Evolutionary conservation across 1,140 invertebrate genomes (phyloP).

Genomic region (Propsilocerus akamusi): DNA sequence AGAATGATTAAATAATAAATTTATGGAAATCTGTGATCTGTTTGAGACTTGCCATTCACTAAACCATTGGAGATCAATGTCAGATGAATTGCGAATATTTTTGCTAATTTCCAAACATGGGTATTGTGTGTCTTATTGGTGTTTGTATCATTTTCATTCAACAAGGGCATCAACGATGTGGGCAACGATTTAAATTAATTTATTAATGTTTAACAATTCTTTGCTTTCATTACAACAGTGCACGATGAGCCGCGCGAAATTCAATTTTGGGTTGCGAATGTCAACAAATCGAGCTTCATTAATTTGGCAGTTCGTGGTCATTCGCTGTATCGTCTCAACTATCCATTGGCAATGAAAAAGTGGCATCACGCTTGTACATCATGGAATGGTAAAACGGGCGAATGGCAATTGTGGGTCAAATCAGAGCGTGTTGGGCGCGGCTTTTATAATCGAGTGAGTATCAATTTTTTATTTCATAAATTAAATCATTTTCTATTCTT

Average conservation of each 20-base stretch:
- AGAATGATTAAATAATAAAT: no score
- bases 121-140: no score
- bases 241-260: conserved; percentile 49
- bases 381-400: conserved; percentile 68
- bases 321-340: conserved; percentile 62
- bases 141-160: no score
- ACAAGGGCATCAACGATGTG: no score
- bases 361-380: conserved; percentile 74
- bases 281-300: conserved; percentile 56
- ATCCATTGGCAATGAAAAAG: conserved; percentile 53
- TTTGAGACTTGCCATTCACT: no score
- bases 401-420: conserved; percentile 76
- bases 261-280: conserved; percentile 57
- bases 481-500: not conserved
- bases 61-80: no score
- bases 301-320: conserved; percentile 60
- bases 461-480: conserved; percentile 4
- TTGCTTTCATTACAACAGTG: conserved; percentile 26
- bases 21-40: no score
- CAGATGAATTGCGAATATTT: no score
- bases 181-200: no score
- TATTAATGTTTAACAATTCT: not conserved
- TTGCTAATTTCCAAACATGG: no score
- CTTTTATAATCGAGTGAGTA: conserved; percentile 61
- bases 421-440: conserved; percentile 61